Evolutionary conservation across 2,797 vertebrate genomes (phyloP), one percentile per base, ranked within the genome.

Genomic region (Caiman crocodilus): DNA sequence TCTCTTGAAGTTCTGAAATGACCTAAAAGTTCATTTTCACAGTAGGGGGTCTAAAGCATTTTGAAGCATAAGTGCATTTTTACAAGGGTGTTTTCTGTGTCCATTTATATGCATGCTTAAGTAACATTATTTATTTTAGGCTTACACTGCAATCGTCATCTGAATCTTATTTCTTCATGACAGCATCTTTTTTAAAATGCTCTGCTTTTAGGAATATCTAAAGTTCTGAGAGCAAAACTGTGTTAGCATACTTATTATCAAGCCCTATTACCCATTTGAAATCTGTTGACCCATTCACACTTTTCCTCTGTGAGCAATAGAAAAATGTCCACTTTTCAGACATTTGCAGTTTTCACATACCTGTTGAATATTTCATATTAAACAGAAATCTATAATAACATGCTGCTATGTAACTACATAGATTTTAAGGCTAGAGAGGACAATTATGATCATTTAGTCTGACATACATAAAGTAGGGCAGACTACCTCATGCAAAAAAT

Each of bases 11-110:
- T 71, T 64, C 50, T 82, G 23, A 58, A 79, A 50, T 87, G 78
- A 87, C 55, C 69, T 89, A 87, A 81, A 91, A n/a, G 14, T 92
- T 79, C 13, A 76, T 84, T 92, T 84, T 87, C 78, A 89, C 60
- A 83, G 64, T 65, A 82, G 71, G 76, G 76, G 89, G 77, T 89
- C 61, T 20, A 57, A 23, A 87, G 28, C 2, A 17, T 55, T 80
- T 79, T 67, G 21, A 90, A 76, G 18, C 8, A 28, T 14, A 32
- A 55, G 20, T 63, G 30, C 20, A 5, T 79, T 76, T 79, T 87
- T 69, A 30, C 7, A 69, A 30, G 26, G 75, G 58, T 67, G n/a
- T 14, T 69, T 76, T 88, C 26, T 25, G 7, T 65, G 5, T 3
- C 57, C 30, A 59, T 77, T 87, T 80, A 75, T 13, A 56, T 80